Evolutionary conservation across 2,113 vertebrate species (phyloP).

Genomic region (Delphinus delphis): DNA sequence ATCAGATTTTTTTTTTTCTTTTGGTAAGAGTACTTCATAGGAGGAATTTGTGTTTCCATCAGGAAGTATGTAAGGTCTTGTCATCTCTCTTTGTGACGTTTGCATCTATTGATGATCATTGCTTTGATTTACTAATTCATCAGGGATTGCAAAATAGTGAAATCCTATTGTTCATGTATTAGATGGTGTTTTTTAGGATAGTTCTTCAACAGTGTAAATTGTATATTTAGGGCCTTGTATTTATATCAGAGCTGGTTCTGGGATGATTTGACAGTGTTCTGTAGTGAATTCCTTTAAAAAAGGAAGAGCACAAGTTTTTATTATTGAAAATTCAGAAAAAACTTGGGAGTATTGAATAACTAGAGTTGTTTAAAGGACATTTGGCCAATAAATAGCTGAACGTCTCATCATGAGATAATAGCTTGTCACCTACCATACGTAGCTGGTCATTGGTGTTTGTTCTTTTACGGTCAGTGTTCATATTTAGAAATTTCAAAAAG

Average conservation of each 20-base stretch:
- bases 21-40: not conserved
- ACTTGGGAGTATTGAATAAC: not conserved
- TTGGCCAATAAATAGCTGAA: slow-evolving; percentile 19
- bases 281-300: slow-evolving; percentile 15
- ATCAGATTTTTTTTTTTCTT: not conserved
- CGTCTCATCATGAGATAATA: not conserved
- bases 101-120: not conserved
- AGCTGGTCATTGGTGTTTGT: not conserved
- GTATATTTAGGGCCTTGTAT: not conserved
- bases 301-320: not conserved
- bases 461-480: slow-evolving; percentile 1
- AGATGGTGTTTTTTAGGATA: not conserved
- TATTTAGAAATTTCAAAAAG: slow-evolving; percentile 41
- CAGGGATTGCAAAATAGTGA: not conserved
- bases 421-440: not conserved
- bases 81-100: not conserved
- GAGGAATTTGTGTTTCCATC: slow-evolving; percentile 13
- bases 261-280: not conserved
- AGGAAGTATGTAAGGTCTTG: not conserved
- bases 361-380: slow-evolving; percentile 3
- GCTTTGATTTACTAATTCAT: slow-evolving; percentile 16
- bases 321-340: slow-evolving; percentile 25
- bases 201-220: not conserved
- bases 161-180: not conserved
- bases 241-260: not conserved